These are phyloP conservation scores for Drosophila leontia DNA, from an alignment of 1,140 invertebrate species.

Conservation along the genomic window DNA sequence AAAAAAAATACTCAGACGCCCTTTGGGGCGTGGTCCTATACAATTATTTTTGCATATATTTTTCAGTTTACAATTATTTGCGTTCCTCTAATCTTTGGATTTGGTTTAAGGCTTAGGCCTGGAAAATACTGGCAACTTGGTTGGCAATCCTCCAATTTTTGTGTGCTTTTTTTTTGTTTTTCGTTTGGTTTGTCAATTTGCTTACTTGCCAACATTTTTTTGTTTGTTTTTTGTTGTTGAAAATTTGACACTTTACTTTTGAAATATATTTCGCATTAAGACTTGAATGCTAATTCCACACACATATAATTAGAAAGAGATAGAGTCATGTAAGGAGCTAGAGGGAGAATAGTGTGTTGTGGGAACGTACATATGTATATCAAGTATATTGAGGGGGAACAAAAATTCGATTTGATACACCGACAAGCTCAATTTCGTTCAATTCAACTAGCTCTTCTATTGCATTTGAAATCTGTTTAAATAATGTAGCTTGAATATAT, in stretches of 20 bases:
- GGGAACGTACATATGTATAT: background rate
- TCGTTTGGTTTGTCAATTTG: constrained; percentile 8
- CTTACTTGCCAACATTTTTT: constrained; percentile 22
- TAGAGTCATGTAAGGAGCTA: constrained; percentile 4
- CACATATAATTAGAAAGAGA: constrained; percentile 29
- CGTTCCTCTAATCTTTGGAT: constrained; percentile 20
- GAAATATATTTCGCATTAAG: constrained; percentile 40
- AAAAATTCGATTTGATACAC: background rate
- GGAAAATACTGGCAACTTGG: constrained; percentile 50
- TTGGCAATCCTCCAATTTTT: constrained; percentile 48
- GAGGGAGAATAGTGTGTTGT: constrained; percentile 13
- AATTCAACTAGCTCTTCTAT: background rate
- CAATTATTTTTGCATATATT: constrained; percentile 49
- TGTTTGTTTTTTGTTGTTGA: constrained; percentile 14
- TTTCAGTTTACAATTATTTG: constrained; percentile 36
- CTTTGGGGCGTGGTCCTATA: constrained; percentile 27
- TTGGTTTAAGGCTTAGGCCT: constrained; percentile 49
- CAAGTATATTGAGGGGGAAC: background rate
- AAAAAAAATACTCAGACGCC: constrained; percentile 33
- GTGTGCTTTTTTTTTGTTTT: constrained; percentile 3
- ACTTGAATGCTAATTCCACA: constrained; percentile 42
- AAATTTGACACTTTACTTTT: constrained; percentile 68
- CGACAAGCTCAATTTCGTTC: background rate
- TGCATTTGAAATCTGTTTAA: background rate
- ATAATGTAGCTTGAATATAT: background rate